Base-by-base conservation (phyloP, 2,888 invertebrate genomes). In the Psococerastis gibbosa region DNA sequence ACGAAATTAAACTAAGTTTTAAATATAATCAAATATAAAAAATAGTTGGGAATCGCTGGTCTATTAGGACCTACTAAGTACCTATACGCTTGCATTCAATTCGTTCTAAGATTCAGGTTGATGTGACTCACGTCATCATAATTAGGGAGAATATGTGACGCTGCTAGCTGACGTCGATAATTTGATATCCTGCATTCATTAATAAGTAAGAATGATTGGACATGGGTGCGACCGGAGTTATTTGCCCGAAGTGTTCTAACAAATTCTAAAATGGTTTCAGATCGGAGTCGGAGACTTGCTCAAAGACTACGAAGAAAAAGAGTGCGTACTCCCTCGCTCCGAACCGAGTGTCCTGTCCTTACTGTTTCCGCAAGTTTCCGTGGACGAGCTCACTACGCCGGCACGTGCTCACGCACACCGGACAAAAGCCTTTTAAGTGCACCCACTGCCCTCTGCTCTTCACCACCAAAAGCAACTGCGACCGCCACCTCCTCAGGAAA, bases 381-480 rank as follows among this genome's bases (percentile, higher is more conserved):
- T 95, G 95, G 95, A 84, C 87, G 1, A 92, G 91, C 22, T 94
- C 92, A 0, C 67, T 95, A 20, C 75, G 91, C n/a, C 73, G 95
- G 8, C 95, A 95, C 60, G 83, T 95, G 31, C 65, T 89, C 4
- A 95, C 95, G 0, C 95, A 95, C 60, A 95, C 94, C 0, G 91
- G 84, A 2, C 92, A 94, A 58, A 95, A 95, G 57, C 95, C 95
- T 0, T 95, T 82, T 66, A 88, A 91, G 57, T 95, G 95, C 60
- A 80, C 84, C 1, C 81, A 87, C 55, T 95, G 95, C 58, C 83
- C 87, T 0, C 69, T 94, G 6, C 74, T 89, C 1, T 95, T 95
- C 60, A 95, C 94, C 27, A 95, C 94, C 1, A 95, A 95, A 60
- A 92, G 92, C 6, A 95, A 95, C 63, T 88, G 95, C 60, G 95